Base-by-base conservation (phyloP, 2,113 vertebrate genomes). In the Myrmecophaga tridactyla region DNA sequence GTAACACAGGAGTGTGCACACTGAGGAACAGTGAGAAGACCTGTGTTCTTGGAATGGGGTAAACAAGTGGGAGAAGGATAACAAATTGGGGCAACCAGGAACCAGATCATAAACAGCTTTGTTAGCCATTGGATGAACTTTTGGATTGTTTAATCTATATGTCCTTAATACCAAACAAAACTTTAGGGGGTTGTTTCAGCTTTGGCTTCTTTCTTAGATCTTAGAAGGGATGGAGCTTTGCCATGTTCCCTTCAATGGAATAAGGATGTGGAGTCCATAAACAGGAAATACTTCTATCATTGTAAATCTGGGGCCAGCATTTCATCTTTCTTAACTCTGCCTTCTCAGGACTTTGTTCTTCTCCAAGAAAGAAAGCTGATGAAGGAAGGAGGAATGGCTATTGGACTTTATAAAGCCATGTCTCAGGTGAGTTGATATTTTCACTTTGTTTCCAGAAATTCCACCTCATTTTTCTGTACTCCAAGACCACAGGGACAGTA, bases 351-450 rank as follows among this genome's bases (percentile, higher is more conserved):
- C 25, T 80, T 93, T 62, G 9, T 95, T 93, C 70, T 56, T 83
- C 39, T 86, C 41, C 53, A 53, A 67, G 83, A 95, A 84, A 86
- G 67, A 92, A 82, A 89, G 82, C 34, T 92, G 70, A 96, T 93
- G 80, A 85, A 87, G 63, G 51, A 95, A 83, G 3, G 60, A 96
- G 31, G 60, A 89, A 95, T 96, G 95, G 94, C 97, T 82, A 77
- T 95, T 91, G 94, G 96, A 72, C 53, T 96, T 41, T 97, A 92
- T 89, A 90, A 95, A 82, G 58, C 56, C 43, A n/a, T 76, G 56
- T 94, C 89, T 14, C 92, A 93, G 62, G 95, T 94, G 86, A 95
- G 85, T 36, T 85, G n/a, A 65, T 75, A 43, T 76, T 95, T 90
- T 85, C 2, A 13, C 12, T 92, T 94, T 88, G 43, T 73, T 94